These are phyloP conservation scores for Eugnorisma glareosa DNA, from an alignment of 2,888 invertebrate genomes.

Conservation along the genomic window DNA sequence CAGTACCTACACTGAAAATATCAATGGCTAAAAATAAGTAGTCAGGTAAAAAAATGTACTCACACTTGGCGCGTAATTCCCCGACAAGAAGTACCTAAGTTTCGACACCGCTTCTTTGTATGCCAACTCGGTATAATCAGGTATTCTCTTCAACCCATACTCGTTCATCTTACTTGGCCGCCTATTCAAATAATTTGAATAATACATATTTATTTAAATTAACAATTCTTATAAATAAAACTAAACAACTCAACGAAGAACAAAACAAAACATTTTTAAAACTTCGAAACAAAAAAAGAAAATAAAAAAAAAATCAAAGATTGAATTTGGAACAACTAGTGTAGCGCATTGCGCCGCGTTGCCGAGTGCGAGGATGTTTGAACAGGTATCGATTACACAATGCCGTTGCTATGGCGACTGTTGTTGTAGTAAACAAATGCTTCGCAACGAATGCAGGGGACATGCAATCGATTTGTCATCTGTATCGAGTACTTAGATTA, in stretches of 20 bases:
- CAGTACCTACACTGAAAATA: background rate
- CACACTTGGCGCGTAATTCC: slow-evolving; percentile 93
- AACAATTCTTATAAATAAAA: slow-evolving; percentile 41
- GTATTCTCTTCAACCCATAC: slow-evolving; percentile 90
- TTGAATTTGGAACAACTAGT: slow-evolving; percentile 74
- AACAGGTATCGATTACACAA: slow-evolving; percentile 82
- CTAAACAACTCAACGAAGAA: slow-evolving; percentile 50
- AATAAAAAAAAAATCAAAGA: slow-evolving; percentile 70
- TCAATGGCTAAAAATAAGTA: background rate
- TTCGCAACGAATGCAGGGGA: slow-evolving; percentile 60
- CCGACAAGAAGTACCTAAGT: slow-evolving; percentile 94
- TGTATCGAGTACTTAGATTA: slow-evolving; percentile 24
- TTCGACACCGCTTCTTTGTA: slow-evolving; percentile 96
- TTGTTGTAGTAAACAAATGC: slow-evolving; percentile 79
- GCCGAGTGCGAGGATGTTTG: slow-evolving; percentile 72
- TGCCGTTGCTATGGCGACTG: slow-evolving; percentile 79
- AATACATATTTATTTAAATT: slow-evolving; percentile 65
- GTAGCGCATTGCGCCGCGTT: slow-evolving; percentile 83
- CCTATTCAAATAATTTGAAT: slow-evolving; percentile 82
- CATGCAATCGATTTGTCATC: slow-evolving; percentile 56
- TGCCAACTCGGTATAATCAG: slow-evolving; percentile 95
- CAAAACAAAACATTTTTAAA: slow-evolving; percentile 68
- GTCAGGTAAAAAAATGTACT: slow-evolving; percentile 70
- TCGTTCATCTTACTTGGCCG: slow-evolving; percentile 87
- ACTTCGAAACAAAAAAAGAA: slow-evolving; percentile 65